Evolutionary conservation across 2,888 invertebrate species (phyloP), one percentile per base, ranked within the genome.

Genomic region (Proisotoma minuta): DNA sequence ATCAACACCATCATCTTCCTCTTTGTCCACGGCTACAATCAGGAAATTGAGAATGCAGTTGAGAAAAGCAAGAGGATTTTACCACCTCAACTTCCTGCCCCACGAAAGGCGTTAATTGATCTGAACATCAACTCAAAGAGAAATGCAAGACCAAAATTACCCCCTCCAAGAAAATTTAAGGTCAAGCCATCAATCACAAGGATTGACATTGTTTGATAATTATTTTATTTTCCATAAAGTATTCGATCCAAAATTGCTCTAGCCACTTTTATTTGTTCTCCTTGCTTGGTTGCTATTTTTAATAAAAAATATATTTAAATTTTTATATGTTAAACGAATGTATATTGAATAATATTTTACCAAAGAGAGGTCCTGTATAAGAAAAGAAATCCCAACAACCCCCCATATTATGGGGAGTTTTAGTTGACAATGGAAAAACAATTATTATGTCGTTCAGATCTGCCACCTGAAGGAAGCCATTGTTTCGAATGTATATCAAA

Each of bases 371-470:
- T 10, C 68, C 64, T 3, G 69, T 71, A 59, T 70, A 68, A 10
- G 68, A 70, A 54, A 58, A 70, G 47, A 71, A 71, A 40, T 70
- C 71, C 68, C 69, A 71, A 39, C 71, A 71, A 12, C 71, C 71
- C 49, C 62, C 52, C 59, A 60, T 63, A 51, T 68, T 71, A 8
- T 48, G 39, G 2, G 66, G 62, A 27, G 65, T 60, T 39, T 60
- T 65, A 2, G 68, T 67, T 4, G 70, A 62, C 26, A 72, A 53
- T 18, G 72, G 72, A 50, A 72, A 72, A 8, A 72, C 43, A 10
- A 68, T 22, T 22, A 72, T 66, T 1, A 72, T 68, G 8, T 54
- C 48, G 39, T 65, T 70, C 15, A 28, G 57, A 43, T 72, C 68
- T 12, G 72, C 72, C 10, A 72, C 40, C 15, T 59, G 63, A 18